Conservation (phyloP, 2,113 vertebrate species). For the Monopterus albus region DNA sequence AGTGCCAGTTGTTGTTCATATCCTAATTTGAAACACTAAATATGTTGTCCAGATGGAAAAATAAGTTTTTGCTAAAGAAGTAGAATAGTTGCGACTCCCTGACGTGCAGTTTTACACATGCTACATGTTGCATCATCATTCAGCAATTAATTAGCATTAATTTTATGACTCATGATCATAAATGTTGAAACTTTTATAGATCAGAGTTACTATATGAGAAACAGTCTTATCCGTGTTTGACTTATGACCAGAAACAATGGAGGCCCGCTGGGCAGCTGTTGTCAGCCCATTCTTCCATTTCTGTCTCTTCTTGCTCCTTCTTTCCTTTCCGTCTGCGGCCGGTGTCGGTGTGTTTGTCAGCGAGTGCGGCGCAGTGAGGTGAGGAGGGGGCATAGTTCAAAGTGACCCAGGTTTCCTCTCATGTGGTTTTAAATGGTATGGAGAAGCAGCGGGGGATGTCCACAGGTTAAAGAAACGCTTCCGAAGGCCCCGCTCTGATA, state of each 20-base stretch:
- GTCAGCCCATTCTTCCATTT: not conserved
- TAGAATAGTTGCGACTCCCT: conserved; percentile 10
- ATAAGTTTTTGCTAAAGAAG: conserved; percentile 18
- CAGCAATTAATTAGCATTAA: not conserved
- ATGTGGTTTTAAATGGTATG: conserved; percentile 81
- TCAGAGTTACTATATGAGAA: not conserved
- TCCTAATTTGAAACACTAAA: conserved; percentile 52
- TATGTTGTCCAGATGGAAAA: conserved; percentile 54
- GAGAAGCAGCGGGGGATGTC: conserved; percentile 71
- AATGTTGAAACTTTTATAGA: conserved; percentile 15
- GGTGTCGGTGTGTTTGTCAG: conserved; percentile 56
- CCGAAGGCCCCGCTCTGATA: conserved; percentile 65
- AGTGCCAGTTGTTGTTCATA: conserved; percentile 42
- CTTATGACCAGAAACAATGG: conserved; percentile 23
- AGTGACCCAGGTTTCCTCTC: conserved; percentile 76
- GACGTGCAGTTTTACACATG: not conserved
- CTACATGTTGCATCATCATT: conserved; percentile 30
- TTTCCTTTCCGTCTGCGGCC: not conserved
- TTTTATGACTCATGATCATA: not conserved
- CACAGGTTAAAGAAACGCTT: conserved; percentile 76
- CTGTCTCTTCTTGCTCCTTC: not conserved
- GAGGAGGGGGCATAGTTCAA: conserved; percentile 61
- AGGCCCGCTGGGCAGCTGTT: not conserved
- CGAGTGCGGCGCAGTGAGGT: not conserved
- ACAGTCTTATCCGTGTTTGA: conserved; percentile 22